A percentile compares a stretch with the other conserved stretches of the same genome.
Conservation (phyloP, 2,797 vertebrate genomes). For the Coilia nasus region DNA sequence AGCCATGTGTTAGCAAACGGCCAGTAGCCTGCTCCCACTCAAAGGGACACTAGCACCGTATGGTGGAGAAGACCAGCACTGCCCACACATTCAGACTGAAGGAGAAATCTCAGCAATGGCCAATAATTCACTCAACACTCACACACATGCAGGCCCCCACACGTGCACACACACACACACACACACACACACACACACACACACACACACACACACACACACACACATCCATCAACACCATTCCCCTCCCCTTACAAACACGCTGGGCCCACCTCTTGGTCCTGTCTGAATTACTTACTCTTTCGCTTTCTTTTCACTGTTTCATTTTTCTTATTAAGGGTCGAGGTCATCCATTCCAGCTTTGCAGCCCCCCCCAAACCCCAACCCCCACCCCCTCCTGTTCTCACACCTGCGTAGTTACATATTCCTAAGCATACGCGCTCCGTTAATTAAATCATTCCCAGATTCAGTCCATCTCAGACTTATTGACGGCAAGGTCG, state of each 20-base stretch:
- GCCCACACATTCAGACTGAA: constrained; percentile 52
- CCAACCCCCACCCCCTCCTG: constrained; percentile 52
- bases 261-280: constrained; percentile 16
- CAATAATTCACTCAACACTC: constrained; percentile 51
- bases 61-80: constrained; percentile 72
- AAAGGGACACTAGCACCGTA: constrained; percentile 73
- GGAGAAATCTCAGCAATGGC: constrained; percentile 53
- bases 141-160: constrained; percentile 54
- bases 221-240: constrained; percentile 48
- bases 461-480: constrained; percentile 75
- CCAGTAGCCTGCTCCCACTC: neutral
- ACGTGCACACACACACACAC: constrained; percentile 50
- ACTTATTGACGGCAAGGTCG: constrained; percentile 81
- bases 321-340: constrained; percentile 68
- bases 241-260: neutral
- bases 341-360: constrained; percentile 62
- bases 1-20: neutral
- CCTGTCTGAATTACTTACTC: constrained; percentile 66
- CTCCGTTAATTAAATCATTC: constrained; percentile 82
- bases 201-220: neutral
- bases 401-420: constrained; percentile 61
- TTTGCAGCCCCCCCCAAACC: constrained; percentile 43
- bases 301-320: constrained; percentile 46
- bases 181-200: constrained; percentile 44
- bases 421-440: constrained; percentile 73